These are phyloP conservation scores for Delphinapterus leucas DNA, from an alignment of 2,113 vertebrate species.

Conservation along the genomic window DNA sequence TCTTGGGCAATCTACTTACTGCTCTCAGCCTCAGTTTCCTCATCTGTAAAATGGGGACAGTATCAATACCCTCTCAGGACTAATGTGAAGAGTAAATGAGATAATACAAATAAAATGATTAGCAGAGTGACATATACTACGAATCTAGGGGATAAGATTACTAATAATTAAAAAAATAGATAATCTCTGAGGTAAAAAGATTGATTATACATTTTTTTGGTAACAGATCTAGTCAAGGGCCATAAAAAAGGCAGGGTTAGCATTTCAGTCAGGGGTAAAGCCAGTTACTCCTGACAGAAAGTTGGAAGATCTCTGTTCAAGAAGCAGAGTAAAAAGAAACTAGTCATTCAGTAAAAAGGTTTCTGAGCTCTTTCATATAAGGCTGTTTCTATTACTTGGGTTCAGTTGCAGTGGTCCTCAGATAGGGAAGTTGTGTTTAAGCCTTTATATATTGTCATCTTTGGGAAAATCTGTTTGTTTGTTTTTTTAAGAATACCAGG, in stretches of 20 bases:
- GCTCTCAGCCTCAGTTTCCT: neutral
- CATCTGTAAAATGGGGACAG: neutral
- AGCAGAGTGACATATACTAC: neutral
- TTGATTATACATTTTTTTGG: neutral
- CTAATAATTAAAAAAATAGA: neutral
- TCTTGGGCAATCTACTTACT: neutral
- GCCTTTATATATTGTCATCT: neutral
- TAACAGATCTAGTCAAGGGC: neutral
- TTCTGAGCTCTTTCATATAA: neutral
- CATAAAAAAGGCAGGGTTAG: neutral
- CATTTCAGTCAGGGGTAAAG: slow-evolving; percentile 1
- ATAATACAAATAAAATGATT: neutral
- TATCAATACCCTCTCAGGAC: neutral
- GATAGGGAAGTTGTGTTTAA: neutral
- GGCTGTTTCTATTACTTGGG: neutral
- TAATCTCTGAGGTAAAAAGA: neutral
- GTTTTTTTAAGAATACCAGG: too few relatives aligned
- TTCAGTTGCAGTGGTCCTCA: neutral
- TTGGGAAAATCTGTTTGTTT: neutral
- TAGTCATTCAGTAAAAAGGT: neutral
- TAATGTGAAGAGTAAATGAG: neutral
- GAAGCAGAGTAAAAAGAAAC: neutral
- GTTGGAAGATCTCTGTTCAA: neutral
- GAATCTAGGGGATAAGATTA: neutral
- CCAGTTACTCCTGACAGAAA: neutral